phyloP scores from a whole-genome alignment of 2,797 vertebrate genomes.

The Melanotaenia pygmaea region DNA sequence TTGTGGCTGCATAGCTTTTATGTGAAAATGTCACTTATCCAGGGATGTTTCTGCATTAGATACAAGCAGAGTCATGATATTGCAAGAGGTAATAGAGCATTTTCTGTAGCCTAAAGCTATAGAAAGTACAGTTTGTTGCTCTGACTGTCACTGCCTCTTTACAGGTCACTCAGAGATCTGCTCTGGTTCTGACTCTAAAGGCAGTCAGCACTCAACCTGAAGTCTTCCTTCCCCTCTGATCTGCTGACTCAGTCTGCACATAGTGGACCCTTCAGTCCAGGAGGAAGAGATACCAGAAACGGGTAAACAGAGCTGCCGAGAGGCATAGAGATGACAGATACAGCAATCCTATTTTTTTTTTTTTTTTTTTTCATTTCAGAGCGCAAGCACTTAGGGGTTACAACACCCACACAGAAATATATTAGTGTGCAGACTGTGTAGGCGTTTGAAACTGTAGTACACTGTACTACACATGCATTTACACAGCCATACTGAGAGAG shows the following conservation, averaged over 20 bases:
- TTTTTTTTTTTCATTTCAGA: slow-evolving; percentile 36
- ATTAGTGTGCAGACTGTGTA: slow-evolving; percentile 58
- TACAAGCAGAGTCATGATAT: neutral
- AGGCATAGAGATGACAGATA: slow-evolving; percentile 49
- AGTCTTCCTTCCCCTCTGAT: slow-evolving; percentile 44
- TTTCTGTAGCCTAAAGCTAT: slow-evolving; percentile 1
- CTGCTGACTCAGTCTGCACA: slow-evolving; percentile 54
- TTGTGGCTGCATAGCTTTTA: neutral
- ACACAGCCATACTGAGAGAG: slow-evolving; percentile 30
- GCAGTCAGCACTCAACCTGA: slow-evolving; percentile 34
- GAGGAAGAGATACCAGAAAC: slow-evolving; percentile 29
- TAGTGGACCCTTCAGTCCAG: slow-evolving; percentile 21
- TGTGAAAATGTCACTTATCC: neutral
- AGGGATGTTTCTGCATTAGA: slow-evolving; percentile 5
- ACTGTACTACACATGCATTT: slow-evolving; percentile 34
- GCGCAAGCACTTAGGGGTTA: slow-evolving; percentile 46
- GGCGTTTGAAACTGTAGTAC: slow-evolving; percentile 56
- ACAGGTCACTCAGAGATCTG: slow-evolving; percentile 34
- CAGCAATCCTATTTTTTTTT: slow-evolving; percentile 14
- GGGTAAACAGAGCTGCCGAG: slow-evolving; percentile 45
- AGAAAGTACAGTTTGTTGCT: slow-evolving; percentile 23
- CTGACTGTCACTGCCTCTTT: slow-evolving; percentile 44
- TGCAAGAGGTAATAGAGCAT: neutral
- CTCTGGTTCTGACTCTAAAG: slow-evolving; percentile 30
- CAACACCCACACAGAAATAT: slow-evolving; percentile 63